A percentile compares a stretch with the other conserved stretches of the same genome.
These are phyloP conservation scores for Linnaemya vulpina DNA, from an alignment of 2,888 invertebrate species.

Conservation along the genomic window DNA sequence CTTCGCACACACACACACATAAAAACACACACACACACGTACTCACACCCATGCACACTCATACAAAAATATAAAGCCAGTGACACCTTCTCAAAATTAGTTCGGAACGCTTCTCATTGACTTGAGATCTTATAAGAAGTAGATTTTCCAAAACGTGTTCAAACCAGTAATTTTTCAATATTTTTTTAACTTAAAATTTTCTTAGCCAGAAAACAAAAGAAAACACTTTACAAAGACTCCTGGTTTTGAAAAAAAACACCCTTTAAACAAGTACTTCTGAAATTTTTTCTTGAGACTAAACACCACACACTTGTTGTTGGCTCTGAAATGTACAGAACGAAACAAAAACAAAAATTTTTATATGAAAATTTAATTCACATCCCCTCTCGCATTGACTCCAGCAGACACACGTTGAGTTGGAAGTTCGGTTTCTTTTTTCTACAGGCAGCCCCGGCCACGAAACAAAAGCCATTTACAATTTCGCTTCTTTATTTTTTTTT, in stretches of 20 bases:
- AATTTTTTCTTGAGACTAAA: constrained; percentile 1
- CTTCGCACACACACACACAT: too few relatives aligned
- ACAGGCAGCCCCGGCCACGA: neutral
- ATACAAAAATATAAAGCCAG: too few relatives aligned
- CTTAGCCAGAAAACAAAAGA: too few relatives aligned
- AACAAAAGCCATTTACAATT: constrained; percentile 51
- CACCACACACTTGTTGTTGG: constrained; percentile 52
- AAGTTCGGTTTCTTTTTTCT: neutral
- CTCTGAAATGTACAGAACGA: neutral
- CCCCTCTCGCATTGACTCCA: constrained; percentile 23
- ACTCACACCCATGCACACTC: too few relatives aligned
- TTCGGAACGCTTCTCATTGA: too few relatives aligned
- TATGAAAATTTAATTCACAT: constrained; percentile 18
- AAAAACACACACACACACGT: too few relatives aligned
- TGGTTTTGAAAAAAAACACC: constrained; percentile 14
- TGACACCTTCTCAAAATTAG: too few relatives aligned
- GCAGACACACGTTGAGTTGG: constrained; percentile 40
- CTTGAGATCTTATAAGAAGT: too few relatives aligned
- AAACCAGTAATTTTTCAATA: too few relatives aligned
- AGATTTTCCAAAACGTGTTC: too few relatives aligned
- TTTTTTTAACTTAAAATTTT: too few relatives aligned
- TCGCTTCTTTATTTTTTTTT: constrained; percentile 41
- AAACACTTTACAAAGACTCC: too few relatives aligned
- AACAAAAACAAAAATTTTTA: neutral
- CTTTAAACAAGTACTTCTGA: constrained; percentile 20